These are phyloP conservation scores for Cosmia pyralina DNA, from an alignment of 2,888 invertebrate species.

Conservation along the genomic window DNA sequence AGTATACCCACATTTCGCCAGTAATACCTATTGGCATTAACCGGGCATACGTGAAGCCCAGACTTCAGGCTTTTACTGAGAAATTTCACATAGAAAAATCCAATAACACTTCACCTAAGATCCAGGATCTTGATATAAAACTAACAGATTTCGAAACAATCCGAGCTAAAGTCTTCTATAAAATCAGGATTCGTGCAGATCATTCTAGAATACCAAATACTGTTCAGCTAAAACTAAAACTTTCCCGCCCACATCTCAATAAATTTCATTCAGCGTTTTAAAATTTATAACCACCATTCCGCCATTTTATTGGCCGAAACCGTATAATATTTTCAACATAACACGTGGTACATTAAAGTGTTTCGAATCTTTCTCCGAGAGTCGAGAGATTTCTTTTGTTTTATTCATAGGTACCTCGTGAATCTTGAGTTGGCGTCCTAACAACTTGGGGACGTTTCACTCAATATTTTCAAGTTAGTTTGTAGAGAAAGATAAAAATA, in stretches of 20 bases:
- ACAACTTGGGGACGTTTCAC: slow-evolving; percentile 43
- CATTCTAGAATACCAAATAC: not conserved
- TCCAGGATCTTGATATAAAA: not conserved
- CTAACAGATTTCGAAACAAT: not conserved
- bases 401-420: slow-evolving; percentile 66
- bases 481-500: not conserved
- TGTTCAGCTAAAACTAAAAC: slow-evolving; percentile 6
- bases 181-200: not conserved
- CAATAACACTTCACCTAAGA: too few relatives aligned
- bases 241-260: slow-evolving; percentile 11
- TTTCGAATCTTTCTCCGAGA: slow-evolving; percentile 60
- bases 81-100: too few relatives aligned
- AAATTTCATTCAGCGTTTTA: slow-evolving; percentile 22
- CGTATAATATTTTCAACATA: slow-evolving; percentile 63
- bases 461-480: slow-evolving; percentile 31
- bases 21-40: too few relatives aligned
- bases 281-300: slow-evolving; percentile 21
- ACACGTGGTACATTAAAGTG: slow-evolving; percentile 62
- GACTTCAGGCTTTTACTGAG: too few relatives aligned
- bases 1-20: too few relatives aligned
- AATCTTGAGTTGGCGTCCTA: slow-evolving; percentile 42
- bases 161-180: not conserved
- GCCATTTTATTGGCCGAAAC: slow-evolving; percentile 45
- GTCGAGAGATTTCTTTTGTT: slow-evolving; percentile 67
- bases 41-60: too few relatives aligned